Base-by-base conservation (phyloP, 2,888 invertebrate genomes). In the Bursaphelenchus okinawaensis region DNA sequence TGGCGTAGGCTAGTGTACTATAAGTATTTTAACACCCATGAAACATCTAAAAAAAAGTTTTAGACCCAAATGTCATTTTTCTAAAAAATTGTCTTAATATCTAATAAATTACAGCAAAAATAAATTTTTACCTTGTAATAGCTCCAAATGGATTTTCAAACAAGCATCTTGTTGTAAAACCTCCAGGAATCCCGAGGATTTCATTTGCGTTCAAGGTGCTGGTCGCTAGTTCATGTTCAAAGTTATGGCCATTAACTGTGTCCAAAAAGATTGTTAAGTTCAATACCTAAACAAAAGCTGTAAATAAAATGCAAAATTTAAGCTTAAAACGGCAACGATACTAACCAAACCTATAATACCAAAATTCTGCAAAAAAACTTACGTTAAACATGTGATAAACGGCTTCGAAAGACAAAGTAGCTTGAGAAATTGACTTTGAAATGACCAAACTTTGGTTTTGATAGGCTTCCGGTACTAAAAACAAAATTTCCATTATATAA, bases 311-410 rank as follows among this genome's bases (percentile, higher is more conserved):
- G n/a, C n/a, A n/a, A n/a, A n/a, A n/a, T n/a, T n/a, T n/a, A n/a
- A n/a, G n/a, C n/a, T n/a, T n/a, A n/a, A n/a, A n/a, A n/a, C n/a
- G n/a, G n/a, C n/a, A n/a, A n/a, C n/a, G n/a, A n/a, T n/a, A n/a
- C n/a, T n/a, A n/a, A n/a, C n/a, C n/a, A n/a, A n/a, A n/a, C n/a
- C n/a, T n/a, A n/a, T n/a, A n/a, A n/a, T n/a, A n/a, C n/a, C n/a
- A n/a, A n/a, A n/a, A n/a, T n/a, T n/a, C n/a, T n/a, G n/a, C n/a
- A n/a, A n/a, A n/a, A n/a, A n/a, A n/a, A n/a, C n/a, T n/a, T n/a
- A 40, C 40, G n/a, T 40, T 40, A 8, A 59, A 51, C 27, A 59
- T 31, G 59, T 23, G 51, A 51, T 59, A 22, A 19, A 59, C 26
- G 12, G 59, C 59, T n/a, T 20, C 40, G 9, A 26, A 22, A n/a